Evolutionary conservation across 1,140 invertebrate genomes (phyloP).

Genomic region (Trachelipus rathkii): DNA sequence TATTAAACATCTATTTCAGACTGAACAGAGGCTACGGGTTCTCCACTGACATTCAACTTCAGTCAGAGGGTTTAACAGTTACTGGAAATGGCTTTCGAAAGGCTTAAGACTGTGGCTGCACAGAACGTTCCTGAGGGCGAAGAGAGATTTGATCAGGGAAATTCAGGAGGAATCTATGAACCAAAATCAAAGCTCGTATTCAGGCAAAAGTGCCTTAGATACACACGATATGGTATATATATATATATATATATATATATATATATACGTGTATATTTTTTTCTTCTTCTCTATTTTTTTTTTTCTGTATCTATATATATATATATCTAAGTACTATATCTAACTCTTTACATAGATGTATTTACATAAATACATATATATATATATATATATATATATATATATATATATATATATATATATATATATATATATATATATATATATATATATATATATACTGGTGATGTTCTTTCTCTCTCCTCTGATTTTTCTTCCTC

Average conservation of each 20-base stretch:
- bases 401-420: not conserved
- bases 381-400: conserved; percentile 5
- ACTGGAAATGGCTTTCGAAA: not conserved
- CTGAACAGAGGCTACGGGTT: not conserved
- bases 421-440: not conserved
- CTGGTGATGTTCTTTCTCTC: no score
- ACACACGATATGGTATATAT: not conserved
- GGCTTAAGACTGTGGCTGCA: not conserved
- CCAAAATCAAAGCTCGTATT: not conserved
- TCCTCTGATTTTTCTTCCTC: no score
- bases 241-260: conserved; percentile 14
- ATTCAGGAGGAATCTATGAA: not conserved
- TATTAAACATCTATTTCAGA: not conserved
- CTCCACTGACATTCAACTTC: not conserved
- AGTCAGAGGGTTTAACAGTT: not conserved
- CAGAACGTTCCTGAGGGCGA: not conserved
- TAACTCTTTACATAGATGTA: no score
- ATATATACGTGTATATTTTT: no score
- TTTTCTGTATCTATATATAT: no score
- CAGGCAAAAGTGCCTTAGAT: not conserved
- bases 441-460: not conserved
- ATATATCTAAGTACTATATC: no score
- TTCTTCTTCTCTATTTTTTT: no score
- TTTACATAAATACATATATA: no score
- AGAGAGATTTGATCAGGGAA: not conserved